Base-by-base conservation (phyloP, 2,888 invertebrate genomes). In the Hirtodrosophila alboralis region DNA sequence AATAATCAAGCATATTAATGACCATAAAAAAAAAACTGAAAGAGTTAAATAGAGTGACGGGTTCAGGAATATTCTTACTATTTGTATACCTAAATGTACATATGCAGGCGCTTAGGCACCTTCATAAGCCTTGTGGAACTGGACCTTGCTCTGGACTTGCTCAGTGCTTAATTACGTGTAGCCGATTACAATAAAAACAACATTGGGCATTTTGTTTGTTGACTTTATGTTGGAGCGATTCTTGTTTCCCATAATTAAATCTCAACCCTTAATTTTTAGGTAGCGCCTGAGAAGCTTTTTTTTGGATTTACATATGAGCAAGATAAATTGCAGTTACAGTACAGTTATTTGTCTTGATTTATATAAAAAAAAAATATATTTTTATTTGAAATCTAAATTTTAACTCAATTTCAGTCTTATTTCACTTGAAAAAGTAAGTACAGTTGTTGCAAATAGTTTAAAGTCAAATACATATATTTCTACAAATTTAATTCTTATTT, bases 1-100 rank as follows among this genome's bases (percentile, higher is more conserved):
- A 83, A 87, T 87, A 88, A 87, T 87, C 84, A 87, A 87, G 84
- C 86, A 86, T 84, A 85, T 87, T 87, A 88, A 88, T 87, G 87
- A 84, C 84, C 85, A 87, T 78, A 75, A 83, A 85, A 67, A 70
- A 75, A 83, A 85, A 67, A 70, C 77, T 75, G 74, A 75, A 86
- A 83, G 86, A 86, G 85, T 86, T 86, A 86, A 86, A 84, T 78
- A 23, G 6, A 7, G 23, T 23, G 23, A 7, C 7, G 7, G 4
- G 23, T 23, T 1, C 23, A 23, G 23, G 8, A 23, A 6, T 23
- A 8, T 6, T 7, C 23, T 6, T 23, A 23, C 7, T 23, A 6
- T 8, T 23, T 6, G 18, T 2, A 18, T n/a, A n/a, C 18, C 18
- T 21, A 4, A 3, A 21, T 21, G 5, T 4, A 13, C 30, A 44